Evolutionary conservation across 2,888 invertebrate species (phyloP), one percentile per base, ranked within the genome.

Genomic region (Artemia sinica): DNA sequence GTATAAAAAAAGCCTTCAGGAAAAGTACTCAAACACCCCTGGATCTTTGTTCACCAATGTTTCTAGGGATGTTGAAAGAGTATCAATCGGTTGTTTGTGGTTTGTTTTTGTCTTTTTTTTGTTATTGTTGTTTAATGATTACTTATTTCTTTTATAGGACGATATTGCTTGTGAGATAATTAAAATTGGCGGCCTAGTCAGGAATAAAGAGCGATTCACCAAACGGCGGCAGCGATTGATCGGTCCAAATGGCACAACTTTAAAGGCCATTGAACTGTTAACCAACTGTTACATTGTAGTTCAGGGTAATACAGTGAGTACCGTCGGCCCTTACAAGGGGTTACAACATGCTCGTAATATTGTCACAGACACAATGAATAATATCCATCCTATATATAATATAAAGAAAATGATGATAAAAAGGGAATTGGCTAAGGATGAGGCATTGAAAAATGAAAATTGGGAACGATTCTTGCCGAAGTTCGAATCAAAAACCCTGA

Each of bases 391-490:
- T 1, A 92, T 98, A 77, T 97, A 96, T 76, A 96, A 95, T 75
- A 94, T 98, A 1, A 91, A 96, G 81, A 88, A 91, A 3, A 79
- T 98, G 68, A 97, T 98, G 96, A 95, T 99, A 68, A 97, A 97
- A 77, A 83, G 87, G 73, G 96, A 98, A 79, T 79, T 98, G 69
- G 87, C 89, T 74, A 95, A 94, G 79, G 92, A 98, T 81, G 89
- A 94, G 0, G 86, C 86, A 75, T 77, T 98, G 69, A 88, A 87
- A 77, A 86, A 91, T 78, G 94, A 96, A 78, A 92, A 89, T 77
- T 98, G 98, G 98, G 91, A 93, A 52, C 82, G 96, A 72, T 98
- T 96, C 79, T 79, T 98, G 73, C 98, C 98, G 0, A 91, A 92
- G 75, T 96, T 95, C 77, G 89, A 87, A 75, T 84, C 84, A 69